Evolutionary conservation across 2,797 vertebrate species (phyloP), one percentile per base, ranked within the genome.

Genomic region (Erethizon dorsatum): DNA sequence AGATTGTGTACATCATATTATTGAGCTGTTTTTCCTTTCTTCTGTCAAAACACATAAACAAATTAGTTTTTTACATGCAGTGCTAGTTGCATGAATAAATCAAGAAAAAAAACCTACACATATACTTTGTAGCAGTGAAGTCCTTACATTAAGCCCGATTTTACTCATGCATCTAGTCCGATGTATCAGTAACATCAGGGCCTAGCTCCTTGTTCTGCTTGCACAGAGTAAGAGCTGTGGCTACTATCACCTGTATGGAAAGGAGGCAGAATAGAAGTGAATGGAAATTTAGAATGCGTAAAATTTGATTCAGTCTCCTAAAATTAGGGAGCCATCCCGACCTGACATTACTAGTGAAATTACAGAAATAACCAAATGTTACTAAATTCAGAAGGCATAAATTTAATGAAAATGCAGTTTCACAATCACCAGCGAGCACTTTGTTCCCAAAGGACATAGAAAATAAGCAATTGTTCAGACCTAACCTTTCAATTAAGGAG

Each of bases 401-500:
- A 4, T 67, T 41, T 84, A 67, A 88, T 79, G 33, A 93, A 79
- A 18, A 10, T 59, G 26, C 2, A 31, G 5, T 57, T 86, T 28
- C 59, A 26, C 69, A 57, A 45, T 91, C 65, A 75, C 59, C 37
- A 88, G 69, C 80, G 54, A 88, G 28, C 13, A 54, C 5, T 95
- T 67, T 17, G 5, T 95, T 97, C 94, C 83, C 59, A 75, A 8
- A 57, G 61, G 69, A 83, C 4, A 5, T 5, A 95, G 83, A 97
- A 83, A 97, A 94, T 59, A 61, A 57, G 83, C 24, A 94, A 61
- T 94, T 13, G 50, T 84, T 94, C 33, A 96, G 86, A 92, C 14
- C 1, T 22, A 84, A 56, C 47, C 41, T 93, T 97, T 94, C 95
- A 92, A 28, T 92, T 88, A 94, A 94, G 28, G 57, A 91, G 31